Evolutionary conservation across 53 echinoderm and acorn worm genomes (phyloP).

Genomic region (Arbacia lixula): DNA sequence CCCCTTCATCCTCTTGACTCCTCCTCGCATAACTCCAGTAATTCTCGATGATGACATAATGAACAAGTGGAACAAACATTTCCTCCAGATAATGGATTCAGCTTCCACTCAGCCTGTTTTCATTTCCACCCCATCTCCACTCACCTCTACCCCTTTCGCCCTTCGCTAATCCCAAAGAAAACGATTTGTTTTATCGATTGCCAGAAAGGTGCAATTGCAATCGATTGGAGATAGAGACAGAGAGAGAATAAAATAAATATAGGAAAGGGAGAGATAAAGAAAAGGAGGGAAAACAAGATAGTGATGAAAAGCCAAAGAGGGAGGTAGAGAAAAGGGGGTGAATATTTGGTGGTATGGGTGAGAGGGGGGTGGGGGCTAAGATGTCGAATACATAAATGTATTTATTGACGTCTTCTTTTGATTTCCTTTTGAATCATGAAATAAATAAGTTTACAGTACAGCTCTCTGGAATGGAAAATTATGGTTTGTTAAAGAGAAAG

Average conservation of each 20-base stretch:
- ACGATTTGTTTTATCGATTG: constrained; percentile 55
- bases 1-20: background rate
- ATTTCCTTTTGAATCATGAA: no score
- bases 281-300: background rate
- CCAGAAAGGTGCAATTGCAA: constrained; percentile 16
- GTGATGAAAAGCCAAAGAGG: background rate
- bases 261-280: background rate
- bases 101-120: constrained; percentile 32
- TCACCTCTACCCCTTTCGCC: no score
- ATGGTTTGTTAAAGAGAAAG: no score
- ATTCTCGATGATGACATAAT: no score
- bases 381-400: no score
- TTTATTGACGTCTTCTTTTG: no score
- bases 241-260: background rate
- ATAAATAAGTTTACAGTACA: no score
- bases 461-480: no score
- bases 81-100: constrained; percentile 26
- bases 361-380: background rate
- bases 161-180: constrained; percentile 49
- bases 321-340: background rate
- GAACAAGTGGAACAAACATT: no score
- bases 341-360: background rate
- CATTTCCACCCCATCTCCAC: constrained; percentile 39
- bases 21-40: no score
- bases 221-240: background rate